A percentile compares a stretch with the other conserved stretches of the same genome.
These are phyloP conservation scores for Miltochrista miniata DNA, from an alignment of 2,888 invertebrate species.

Conservation along the genomic window DNA sequence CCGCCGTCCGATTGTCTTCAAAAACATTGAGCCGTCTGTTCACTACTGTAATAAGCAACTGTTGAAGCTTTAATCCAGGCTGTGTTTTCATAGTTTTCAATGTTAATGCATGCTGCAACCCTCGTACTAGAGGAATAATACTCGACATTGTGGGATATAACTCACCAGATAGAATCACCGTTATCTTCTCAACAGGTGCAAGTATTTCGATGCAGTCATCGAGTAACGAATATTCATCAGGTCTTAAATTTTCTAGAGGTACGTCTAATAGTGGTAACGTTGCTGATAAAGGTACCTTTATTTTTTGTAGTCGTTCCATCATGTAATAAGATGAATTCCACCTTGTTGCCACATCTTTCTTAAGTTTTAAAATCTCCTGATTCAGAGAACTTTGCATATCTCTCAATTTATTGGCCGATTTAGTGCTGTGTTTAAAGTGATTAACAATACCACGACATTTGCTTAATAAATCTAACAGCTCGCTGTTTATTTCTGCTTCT, in stretches of 20 bases:
- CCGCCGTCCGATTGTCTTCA: not conserved
- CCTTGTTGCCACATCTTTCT: too few species aligned
- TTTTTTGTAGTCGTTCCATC: too few species aligned
- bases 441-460: not conserved
- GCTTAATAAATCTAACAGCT: not conserved
- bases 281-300: too few species aligned
- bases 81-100: too few species aligned
- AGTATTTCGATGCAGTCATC: not conserved
- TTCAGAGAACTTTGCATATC: too few species aligned
- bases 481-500: not conserved
- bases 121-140: not conserved
- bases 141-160: not conserved
- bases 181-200: not conserved
- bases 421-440: not conserved
- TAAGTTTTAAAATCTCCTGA: too few species aligned
- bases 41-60: too few species aligned
- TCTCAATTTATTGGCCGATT: too few species aligned
- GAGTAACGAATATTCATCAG: slow-evolving; percentile 24
- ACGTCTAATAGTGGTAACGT: too few species aligned
- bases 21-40: not conserved
- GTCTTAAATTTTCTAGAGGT: not conserved
- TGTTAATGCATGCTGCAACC: not conserved
- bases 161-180: not conserved
- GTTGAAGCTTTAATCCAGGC: too few species aligned
- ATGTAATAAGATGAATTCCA: too few species aligned